Evolutionary conservation across 2,113 vertebrate species (phyloP).

Genomic region (Eretmochelys imbricata): DNA sequence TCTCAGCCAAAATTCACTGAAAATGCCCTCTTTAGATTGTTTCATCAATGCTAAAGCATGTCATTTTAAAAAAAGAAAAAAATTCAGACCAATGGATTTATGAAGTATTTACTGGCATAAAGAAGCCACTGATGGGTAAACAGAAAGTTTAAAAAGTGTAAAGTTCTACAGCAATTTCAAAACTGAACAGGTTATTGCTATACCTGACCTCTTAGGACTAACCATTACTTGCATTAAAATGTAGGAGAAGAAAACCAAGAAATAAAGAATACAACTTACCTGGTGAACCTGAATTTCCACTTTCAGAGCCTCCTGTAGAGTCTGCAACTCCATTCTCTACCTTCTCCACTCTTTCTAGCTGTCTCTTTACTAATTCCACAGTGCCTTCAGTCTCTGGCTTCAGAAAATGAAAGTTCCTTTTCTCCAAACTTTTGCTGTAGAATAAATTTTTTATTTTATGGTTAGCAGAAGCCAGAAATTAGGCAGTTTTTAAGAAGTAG

Average conservation of each 20-base stretch:
- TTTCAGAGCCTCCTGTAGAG: conserved; percentile 98
- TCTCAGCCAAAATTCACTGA: conserved; percentile 20
- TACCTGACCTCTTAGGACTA: background rate
- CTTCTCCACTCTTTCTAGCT: conserved; percentile 81
- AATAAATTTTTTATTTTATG: conserved; percentile 54
- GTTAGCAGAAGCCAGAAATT: conserved; percentile 9
- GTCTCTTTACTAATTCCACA: conserved; percentile 74
- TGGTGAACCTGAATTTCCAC: conserved; percentile 99
- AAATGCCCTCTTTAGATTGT: background rate
- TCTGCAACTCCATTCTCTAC: conserved; percentile 98
- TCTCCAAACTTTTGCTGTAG: conserved; percentile 72
- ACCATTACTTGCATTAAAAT: background rate
- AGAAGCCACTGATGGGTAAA: conserved; percentile 58
- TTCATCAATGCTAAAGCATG: conserved; percentile 26
- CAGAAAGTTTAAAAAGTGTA: background rate
- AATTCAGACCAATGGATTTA: background rate
- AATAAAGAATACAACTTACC: conserved; percentile 78
- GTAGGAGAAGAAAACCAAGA: background rate
- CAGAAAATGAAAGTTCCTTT: conserved; percentile 51
- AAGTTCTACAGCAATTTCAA: conserved; percentile 25
- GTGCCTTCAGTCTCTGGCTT: conserved; percentile 75
- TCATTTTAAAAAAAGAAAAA: background rate
- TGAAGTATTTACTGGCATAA: conserved; percentile 37
- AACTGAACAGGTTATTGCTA: conserved; percentile 25
- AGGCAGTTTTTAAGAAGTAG: background rate